phyloP scores from a whole-genome alignment of 23 tunicate species.

The Phallusia fumigata region DNA sequence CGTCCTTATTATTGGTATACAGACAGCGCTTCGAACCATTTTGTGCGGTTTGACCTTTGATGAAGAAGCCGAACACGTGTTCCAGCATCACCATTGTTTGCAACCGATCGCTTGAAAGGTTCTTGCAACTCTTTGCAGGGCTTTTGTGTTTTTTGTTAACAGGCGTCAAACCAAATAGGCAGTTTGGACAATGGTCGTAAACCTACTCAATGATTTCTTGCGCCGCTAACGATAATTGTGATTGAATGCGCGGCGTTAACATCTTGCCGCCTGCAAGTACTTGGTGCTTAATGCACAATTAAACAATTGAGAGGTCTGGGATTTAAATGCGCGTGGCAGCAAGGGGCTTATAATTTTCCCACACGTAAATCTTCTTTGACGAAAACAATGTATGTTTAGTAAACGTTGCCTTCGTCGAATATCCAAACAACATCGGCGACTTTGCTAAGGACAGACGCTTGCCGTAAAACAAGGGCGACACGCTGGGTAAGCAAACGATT shows the following conservation, averaged over 20 bases:
- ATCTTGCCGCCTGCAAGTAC: slow-evolving; percentile 3
- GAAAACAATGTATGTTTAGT: not conserved
- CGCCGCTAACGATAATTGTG: too few relatives aligned
- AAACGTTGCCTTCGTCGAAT: not conserved
- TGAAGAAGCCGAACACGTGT: slow-evolving; percentile 5
- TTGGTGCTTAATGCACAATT: not conserved
- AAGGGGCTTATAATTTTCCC: not conserved
- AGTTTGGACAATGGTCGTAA: not conserved
- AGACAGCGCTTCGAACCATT: not conserved
- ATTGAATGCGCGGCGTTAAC: not conserved
- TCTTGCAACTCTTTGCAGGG: not conserved
- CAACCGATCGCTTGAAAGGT: not conserved
- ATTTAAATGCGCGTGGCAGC: not conserved
- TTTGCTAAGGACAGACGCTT: not conserved
- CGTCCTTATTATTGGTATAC: not conserved
- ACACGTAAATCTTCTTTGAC: not conserved
- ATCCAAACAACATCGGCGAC: not conserved
- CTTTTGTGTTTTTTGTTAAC: not conserved
- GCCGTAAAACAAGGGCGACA: not conserved
- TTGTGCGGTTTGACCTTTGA: not conserved
- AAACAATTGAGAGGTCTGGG: not conserved
- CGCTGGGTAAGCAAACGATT: slow-evolving; percentile 5
- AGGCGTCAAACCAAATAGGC: slow-evolving; percentile 5
- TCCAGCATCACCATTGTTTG: not conserved
- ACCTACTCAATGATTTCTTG: not conserved